Evolutionary conservation across 2,113 vertebrate genomes (phyloP).

Genomic region (Plotosus lineatus): DNA sequence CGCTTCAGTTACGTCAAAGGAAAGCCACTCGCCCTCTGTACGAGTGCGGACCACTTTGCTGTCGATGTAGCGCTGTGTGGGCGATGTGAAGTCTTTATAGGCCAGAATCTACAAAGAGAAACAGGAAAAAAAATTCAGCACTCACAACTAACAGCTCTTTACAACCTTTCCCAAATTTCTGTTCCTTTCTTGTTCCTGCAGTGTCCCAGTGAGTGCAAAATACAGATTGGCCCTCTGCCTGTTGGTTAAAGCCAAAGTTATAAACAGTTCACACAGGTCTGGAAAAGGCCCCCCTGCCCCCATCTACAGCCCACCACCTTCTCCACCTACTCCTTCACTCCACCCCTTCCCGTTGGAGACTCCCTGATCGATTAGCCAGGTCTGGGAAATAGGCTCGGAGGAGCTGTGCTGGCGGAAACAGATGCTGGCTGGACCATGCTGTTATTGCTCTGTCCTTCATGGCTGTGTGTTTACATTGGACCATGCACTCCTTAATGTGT

Average conservation of each 20-base stretch:
- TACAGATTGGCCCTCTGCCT: slow-evolving; percentile 26
- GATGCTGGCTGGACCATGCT: slow-evolving; percentile 56
- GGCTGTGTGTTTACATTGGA: slow-evolving; percentile 67
- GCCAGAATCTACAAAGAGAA: slow-evolving; percentile 64
- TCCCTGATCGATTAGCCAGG: slow-evolving; percentile 62
- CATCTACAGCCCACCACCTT: slow-evolving; percentile 17
- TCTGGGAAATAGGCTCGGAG: slow-evolving; percentile 56
- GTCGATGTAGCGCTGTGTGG: slow-evolving; percentile 93
- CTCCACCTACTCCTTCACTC: slow-evolving; percentile 21
- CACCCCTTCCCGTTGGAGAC: slow-evolving; percentile 34
- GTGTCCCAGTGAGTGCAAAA: slow-evolving; percentile 13
- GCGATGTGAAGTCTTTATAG: slow-evolving; percentile 86
- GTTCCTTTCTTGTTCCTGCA: slow-evolving; percentile 17
- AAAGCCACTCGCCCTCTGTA: slow-evolving; percentile 93
- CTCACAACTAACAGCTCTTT: not conserved
- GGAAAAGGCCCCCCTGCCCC: slow-evolving; percentile 12
- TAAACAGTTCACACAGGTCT: slow-evolving; percentile 33
- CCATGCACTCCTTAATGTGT: slow-evolving; percentile 58
- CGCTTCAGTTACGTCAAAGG: slow-evolving; percentile 93
- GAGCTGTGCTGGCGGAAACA: slow-evolving; percentile 59
- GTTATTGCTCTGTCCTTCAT: slow-evolving; percentile 66
- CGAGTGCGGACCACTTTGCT: slow-evolving; percentile 94
- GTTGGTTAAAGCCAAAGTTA: slow-evolving; percentile 11
- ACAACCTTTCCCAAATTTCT: not conserved
- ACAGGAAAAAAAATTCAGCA: slow-evolving; percentile 38